Conservation (phyloP, 1,140 invertebrate species). For the Pogonus chalceus region DNA sequence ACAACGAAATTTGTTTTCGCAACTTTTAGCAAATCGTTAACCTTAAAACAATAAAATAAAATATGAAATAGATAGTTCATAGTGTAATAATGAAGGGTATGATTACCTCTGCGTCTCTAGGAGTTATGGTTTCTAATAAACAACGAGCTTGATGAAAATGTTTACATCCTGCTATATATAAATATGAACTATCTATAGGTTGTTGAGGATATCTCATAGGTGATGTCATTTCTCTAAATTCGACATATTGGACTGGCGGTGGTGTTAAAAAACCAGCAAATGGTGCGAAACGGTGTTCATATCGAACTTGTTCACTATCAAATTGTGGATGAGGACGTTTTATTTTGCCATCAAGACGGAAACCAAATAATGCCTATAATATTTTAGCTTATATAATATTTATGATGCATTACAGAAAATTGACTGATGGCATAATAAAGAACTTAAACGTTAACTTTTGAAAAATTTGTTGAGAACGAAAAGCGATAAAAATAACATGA, state of each 20-base stretch:
- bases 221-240: conserved; percentile 42
- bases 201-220: conserved; percentile 37
- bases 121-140: conserved; percentile 68
- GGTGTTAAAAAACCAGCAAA: conserved; percentile 80
- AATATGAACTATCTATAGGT: conserved; percentile 34
- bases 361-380: conserved; percentile 59
- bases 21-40: conserved; percentile 72
- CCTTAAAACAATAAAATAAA: conserved; percentile 46
- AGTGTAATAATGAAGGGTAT: conserved; percentile 10
- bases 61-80: conserved; percentile 6
- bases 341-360: conserved; percentile 59
- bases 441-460: conserved; percentile 4
- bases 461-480: no score
- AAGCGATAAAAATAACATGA: no score
- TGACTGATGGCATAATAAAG: background rate
- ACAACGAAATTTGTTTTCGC: conserved; percentile 93
- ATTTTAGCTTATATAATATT: background rate
- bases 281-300: conserved; percentile 86
- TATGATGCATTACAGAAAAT: background rate
- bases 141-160: conserved; percentile 85
- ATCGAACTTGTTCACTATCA: conserved; percentile 87
- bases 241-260: conserved; percentile 77
- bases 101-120: conserved; percentile 68
- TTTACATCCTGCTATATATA: conserved; percentile 77
- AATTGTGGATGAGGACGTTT: conserved; percentile 75